Percentiles rank a stretch among this genome's conserved stretches.
Conservation (phyloP, 1,140 invertebrate genomes). For the Drosophila pachea region DNA sequence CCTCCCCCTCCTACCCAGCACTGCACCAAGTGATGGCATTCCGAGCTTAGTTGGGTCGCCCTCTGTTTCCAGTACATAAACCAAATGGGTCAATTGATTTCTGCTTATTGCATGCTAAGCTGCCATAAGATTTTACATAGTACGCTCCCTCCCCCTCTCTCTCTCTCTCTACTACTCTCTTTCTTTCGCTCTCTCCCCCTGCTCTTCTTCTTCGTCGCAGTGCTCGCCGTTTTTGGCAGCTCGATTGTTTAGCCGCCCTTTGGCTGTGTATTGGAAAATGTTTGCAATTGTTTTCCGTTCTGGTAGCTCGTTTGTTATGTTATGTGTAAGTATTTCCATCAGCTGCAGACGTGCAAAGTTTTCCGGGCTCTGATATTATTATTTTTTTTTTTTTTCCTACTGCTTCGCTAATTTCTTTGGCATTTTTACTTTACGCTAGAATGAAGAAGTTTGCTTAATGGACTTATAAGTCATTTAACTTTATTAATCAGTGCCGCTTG, state of each 20-base stretch:
- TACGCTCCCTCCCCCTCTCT: constrained; percentile 12
- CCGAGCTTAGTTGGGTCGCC: constrained; percentile 18
- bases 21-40: constrained; percentile 34
- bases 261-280: constrained; percentile 51
- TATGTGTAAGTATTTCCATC: constrained; percentile 60
- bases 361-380: constrained; percentile 17
- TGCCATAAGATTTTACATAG: constrained; percentile 62
- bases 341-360: constrained; percentile 61
- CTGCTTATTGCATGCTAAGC: constrained; percentile 70
- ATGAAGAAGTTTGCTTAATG: constrained; percentile 66
- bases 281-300: constrained; percentile 54
- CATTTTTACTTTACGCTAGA: constrained; percentile 63
- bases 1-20: not conserved
- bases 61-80: constrained; percentile 65
- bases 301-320: constrained; percentile 41
- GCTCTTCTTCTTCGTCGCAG: not conserved
- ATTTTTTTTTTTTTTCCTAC: constrained; percentile 26
- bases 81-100: constrained; percentile 74
- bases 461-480: constrained; percentile 72
- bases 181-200: constrained; percentile 3
- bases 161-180: constrained; percentile 1
- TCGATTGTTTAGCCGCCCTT: constrained; percentile 20
- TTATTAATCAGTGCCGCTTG: constrained; percentile 68
- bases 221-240: constrained; percentile 10
- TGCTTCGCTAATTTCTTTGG: constrained; percentile 61